Base-by-base conservation (phyloP, 1,140 invertebrate genomes). In the Drosophila melanica region DNA sequence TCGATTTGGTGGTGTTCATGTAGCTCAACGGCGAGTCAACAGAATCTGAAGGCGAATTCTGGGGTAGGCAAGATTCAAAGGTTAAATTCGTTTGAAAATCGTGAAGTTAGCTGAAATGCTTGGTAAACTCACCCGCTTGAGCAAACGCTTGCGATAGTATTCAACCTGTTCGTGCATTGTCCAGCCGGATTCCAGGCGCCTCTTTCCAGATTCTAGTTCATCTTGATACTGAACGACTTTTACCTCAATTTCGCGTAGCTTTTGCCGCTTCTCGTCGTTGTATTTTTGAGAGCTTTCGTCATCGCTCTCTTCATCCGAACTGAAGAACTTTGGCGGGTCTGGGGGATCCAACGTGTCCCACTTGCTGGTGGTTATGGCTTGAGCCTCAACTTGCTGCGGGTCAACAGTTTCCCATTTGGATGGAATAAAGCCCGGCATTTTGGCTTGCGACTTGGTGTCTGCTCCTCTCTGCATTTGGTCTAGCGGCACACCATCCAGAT, bases 391-490 rank as follows among this genome's bases (percentile, higher is more conserved):
- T 47, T 92, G 89, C 90, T 97, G 95, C 1, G 96, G 96, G 93
- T 98, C 97, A 6, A 99, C 96, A 27, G 96, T 98, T 94, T 99
- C 98, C 98, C 98, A 99, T 90, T 97, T 97, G 0, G 98, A 98
- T 8, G 96, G 96, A 41, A 98, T 95, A 93, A 97, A 97, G 37
- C 94, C 94, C 11, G 95, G 95, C 54, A 81, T 72, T 58, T 91
- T 91, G 0, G 66, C 23, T 8, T 82, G 65, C 5, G 48, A 44
- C 39, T 77, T 75, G 51, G 48, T 44, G 23, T 67, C 69, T 7
- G 11, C 8, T 7, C 67, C 54, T 35, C 84, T 67, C 59, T 14
- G n/a, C 10, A 65, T 42, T 14, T 93, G 93, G 47, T 95, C 95
- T 76, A 97, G 92, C 1, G 96, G 96, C 12, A 96, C 92, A 9